Conservation (phyloP, 2,113 vertebrate species). For the Peucedramus taeniatus region DNA sequence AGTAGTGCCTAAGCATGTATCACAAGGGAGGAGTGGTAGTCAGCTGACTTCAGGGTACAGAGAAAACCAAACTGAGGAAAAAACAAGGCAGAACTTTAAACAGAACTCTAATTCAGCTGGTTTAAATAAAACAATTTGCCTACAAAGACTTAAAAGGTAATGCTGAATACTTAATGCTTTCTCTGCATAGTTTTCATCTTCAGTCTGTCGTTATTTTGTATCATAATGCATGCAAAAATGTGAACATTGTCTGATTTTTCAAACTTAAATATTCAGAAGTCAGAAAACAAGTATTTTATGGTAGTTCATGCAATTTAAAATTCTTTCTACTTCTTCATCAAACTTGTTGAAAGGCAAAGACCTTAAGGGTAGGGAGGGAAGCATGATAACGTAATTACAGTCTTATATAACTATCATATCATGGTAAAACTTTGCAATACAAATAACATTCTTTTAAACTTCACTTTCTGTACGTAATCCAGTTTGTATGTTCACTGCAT, state of each 20-base stretch:
- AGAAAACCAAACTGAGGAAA: slow-evolving; percentile 31
- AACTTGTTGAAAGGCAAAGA: slow-evolving; percentile 34
- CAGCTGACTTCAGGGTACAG: slow-evolving; percentile 30
- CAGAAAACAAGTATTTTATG: not conserved
- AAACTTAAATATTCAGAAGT: slow-evolving; percentile 5
- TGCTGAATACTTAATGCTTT: not conserved
- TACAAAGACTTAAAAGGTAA: slow-evolving; percentile 10
- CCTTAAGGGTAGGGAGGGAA: slow-evolving; percentile 42
- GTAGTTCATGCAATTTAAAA: not conserved
- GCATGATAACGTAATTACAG: slow-evolving; percentile 26
- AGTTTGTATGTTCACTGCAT: not conserved
- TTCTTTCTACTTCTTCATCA: not conserved
- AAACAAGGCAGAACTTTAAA: slow-evolving; percentile 18
- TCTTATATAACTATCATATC: slow-evolving; percentile 30
- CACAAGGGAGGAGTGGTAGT: slow-evolving; percentile 25
- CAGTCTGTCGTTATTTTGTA: not conserved
- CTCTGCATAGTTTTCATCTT: slow-evolving; percentile 30
- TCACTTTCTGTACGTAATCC: not conserved
- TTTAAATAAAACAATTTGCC: slow-evolving; percentile 41
- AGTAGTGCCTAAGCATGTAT: not conserved
- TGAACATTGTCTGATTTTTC: slow-evolving; percentile 1
- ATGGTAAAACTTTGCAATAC: slow-evolving; percentile 42
- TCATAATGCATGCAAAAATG: slow-evolving; percentile 37
- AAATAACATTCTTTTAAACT: slow-evolving; percentile 21
- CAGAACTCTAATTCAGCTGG: not conserved